Conservation (phyloP, 2,113 vertebrate genomes). For the Leptosomus discolor region DNA sequence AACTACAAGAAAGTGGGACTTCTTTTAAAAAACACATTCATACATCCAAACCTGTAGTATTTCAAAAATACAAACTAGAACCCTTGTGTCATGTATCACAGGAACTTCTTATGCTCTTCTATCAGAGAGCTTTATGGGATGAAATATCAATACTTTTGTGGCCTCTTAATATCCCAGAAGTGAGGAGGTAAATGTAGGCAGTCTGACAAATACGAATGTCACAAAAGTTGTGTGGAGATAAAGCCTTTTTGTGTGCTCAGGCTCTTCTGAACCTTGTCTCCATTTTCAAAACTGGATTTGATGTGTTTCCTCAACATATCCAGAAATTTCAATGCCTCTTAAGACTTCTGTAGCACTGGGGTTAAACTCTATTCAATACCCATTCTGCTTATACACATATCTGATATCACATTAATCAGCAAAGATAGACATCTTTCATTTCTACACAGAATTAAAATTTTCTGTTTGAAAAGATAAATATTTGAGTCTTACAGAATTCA, state of each 20-base stretch:
- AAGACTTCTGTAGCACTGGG: not conserved
- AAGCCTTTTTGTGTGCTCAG: not conserved
- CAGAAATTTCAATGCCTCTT: not conserved
- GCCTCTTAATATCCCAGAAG: not conserved
- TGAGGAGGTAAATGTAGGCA: accelerated
- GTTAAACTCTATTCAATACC: not conserved
- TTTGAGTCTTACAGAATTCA: not conserved
- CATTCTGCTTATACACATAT: not conserved
- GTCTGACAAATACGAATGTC: not conserved
- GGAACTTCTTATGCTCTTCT: not conserved
- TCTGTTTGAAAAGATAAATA: not conserved
- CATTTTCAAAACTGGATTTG: not conserved
- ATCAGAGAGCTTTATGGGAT: not conserved
- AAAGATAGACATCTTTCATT: not conserved
- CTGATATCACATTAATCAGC: not conserved
- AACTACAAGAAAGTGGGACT: not conserved
- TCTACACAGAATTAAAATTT: not conserved
- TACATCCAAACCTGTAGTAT: not conserved
- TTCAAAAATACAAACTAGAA: not conserved
- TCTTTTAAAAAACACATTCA: not conserved
- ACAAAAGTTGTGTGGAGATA: not conserved
- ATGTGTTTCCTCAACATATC: not conserved
- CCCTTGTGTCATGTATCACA: accelerated
- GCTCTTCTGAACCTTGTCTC: not conserved
- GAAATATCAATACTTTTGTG: not conserved